These are phyloP conservation scores for Disparrhopalites patrizii DNA, from an alignment of 2,888 invertebrate genomes.

Conservation along the genomic window DNA sequence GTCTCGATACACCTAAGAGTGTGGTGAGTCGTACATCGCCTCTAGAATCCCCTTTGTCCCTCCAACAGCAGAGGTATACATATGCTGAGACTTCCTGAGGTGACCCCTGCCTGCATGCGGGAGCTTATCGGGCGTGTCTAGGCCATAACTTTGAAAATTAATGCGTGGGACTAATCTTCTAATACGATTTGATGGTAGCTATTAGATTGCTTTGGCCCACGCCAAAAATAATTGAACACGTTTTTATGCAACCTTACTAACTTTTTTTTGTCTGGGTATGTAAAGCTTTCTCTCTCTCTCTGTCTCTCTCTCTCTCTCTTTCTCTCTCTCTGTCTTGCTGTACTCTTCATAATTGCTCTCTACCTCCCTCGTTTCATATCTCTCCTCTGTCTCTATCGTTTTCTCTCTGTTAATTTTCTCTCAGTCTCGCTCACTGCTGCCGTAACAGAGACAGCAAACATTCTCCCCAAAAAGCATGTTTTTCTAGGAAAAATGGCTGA, in stretches of 20 bases:
- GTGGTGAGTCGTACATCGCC: too few species aligned
- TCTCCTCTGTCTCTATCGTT: not conserved
- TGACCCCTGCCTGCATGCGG: conserved; percentile 32
- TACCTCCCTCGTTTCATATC: not conserved
- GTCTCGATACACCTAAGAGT: too few species aligned
- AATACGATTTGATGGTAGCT: conserved; percentile 31
- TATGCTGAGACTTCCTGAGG: conserved; percentile 25
- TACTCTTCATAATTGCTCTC: not conserved
- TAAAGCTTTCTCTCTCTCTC: not conserved
- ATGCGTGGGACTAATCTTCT: conserved; percentile 38
- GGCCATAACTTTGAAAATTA: conserved; percentile 39
- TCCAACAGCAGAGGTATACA: too few species aligned
- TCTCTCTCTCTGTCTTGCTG: not conserved
- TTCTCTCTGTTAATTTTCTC: not conserved
- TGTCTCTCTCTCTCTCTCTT: conserved; percentile 7
- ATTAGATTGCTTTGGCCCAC: conserved; percentile 35
- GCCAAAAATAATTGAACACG: conserved; percentile 40
- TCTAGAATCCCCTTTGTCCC: too few species aligned
- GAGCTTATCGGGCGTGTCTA: conserved; percentile 46
- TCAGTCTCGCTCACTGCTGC: too few species aligned
- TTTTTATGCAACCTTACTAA: conserved; percentile 30
- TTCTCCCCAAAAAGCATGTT: too few species aligned
- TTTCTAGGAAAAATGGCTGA: too few species aligned
- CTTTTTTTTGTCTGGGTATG: conserved; percentile 1
- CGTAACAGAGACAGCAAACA: too few species aligned